These are phyloP conservation scores for Pogonognathellus flavescens DNA, from an alignment of 1,140 invertebrate genomes.

Conservation along the genomic window DNA sequence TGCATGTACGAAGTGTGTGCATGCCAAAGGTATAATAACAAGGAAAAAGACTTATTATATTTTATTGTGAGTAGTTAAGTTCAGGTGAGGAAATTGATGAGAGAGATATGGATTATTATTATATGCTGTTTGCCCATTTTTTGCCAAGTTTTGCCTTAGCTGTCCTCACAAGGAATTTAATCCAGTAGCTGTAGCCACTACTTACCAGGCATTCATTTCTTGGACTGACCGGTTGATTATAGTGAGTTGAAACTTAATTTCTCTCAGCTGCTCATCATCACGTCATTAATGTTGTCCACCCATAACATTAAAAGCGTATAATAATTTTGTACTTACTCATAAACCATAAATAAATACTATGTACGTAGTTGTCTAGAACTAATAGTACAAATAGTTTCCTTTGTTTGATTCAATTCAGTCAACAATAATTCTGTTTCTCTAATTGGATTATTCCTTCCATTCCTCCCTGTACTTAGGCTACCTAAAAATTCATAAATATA, in stretches of 20 bases:
- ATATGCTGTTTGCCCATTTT: constrained; percentile 47
- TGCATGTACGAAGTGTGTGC: constrained; percentile 30
- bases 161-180: constrained; percentile 48
- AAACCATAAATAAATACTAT: too few species aligned
- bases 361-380: background rate
- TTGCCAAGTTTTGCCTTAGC: constrained; percentile 29
- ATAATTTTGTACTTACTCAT: constrained; percentile 15
- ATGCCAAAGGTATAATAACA: constrained; percentile 39
- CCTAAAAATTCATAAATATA: too few species aligned
- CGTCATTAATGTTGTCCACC: constrained; percentile 48
- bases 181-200: constrained; percentile 20
- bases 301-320: constrained; percentile 26
- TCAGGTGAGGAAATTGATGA: constrained; percentile 48
- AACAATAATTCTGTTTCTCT: background rate
- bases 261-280: constrained; percentile 45
- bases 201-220: background rate
- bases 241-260: constrained; percentile 2
- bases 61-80: constrained; percentile 15
- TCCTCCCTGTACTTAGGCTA: too few species aligned
- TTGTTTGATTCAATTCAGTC: background rate
- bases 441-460: background rate
- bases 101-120: constrained; percentile 49
- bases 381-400: constrained; percentile 27
- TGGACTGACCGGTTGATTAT: constrained; percentile 1
- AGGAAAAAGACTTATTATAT: constrained; percentile 40